Conservation (phyloP, 2,888 invertebrate species). For the Litoditis marina region DNA sequence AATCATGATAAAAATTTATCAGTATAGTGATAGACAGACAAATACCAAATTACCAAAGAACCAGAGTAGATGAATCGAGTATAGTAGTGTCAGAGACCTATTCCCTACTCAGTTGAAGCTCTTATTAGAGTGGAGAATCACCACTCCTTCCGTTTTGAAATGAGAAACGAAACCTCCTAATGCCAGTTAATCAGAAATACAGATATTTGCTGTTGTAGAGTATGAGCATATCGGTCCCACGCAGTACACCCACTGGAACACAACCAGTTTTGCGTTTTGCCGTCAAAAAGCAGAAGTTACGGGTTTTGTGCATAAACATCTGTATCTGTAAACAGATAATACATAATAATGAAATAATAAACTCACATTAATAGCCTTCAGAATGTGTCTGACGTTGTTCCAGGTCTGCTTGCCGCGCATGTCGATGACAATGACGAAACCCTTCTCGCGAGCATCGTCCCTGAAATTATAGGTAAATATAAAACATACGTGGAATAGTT, state of each 20-base stretch:
- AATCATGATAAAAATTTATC: too few species aligned
- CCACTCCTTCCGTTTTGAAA: too few species aligned
- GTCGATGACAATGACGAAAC: slow-evolving; percentile 93
- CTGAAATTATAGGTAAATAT: slow-evolving; percentile 70
- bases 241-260: slow-evolving; percentile 22
- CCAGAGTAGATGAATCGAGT: too few species aligned
- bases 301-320: neutral
- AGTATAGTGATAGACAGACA: neutral
- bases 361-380: slow-evolving; percentile 75
- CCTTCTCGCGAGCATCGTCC: slow-evolving; percentile 79
- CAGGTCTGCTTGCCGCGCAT: slow-evolving; percentile 89
- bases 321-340: neutral
- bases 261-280: too few species aligned
- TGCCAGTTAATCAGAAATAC: too few species aligned
- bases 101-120: too few species aligned
- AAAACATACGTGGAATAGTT: neutral
- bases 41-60: too few species aligned
- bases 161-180: too few species aligned
- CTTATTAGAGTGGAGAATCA: too few species aligned
- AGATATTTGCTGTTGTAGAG: too few species aligned
- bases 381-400: slow-evolving; percentile 92
- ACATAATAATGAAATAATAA: neutral
- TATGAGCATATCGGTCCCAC: slow-evolving; percentile 20
- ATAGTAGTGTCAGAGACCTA: too few species aligned
- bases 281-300: too few species aligned